A percentile compares a stretch with the other conserved stretches of the same genome.
Conservation (phyloP, 2,888 invertebrate genomes). For the Polyploca ridens region DNA sequence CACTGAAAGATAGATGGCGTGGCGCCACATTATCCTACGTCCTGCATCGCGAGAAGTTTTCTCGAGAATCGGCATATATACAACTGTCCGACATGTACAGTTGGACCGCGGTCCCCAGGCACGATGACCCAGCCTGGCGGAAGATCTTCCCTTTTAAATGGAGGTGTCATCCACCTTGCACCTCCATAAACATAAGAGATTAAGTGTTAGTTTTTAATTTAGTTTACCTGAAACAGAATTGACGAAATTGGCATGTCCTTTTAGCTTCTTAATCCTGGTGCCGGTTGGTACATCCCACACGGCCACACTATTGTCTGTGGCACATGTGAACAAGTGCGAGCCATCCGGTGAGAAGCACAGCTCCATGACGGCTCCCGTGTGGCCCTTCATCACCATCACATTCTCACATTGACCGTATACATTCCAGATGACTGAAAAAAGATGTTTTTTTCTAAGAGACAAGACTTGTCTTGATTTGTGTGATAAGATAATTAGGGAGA, state of each 20-base stretch:
- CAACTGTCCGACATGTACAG: too few species aligned
- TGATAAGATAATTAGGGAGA: too few species aligned
- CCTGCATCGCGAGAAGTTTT: too few species aligned
- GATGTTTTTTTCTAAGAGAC: not conserved
- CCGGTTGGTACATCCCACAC: constrained; percentile 98
- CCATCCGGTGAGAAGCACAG: constrained; percentile 95
- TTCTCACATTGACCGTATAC: constrained; percentile 99
- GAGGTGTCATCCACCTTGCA: too few species aligned
- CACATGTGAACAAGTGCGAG: constrained; percentile 93
- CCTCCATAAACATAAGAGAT: too few species aligned
- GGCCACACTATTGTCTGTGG: constrained; percentile 97
- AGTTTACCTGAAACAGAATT: constrained; percentile 86
- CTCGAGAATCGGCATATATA: too few species aligned
- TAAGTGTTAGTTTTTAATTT: not conserved
- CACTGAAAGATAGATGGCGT: too few species aligned
- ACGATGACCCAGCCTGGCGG: too few species aligned
- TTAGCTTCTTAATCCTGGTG: constrained; percentile 94
- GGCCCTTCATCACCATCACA: constrained; percentile 95
- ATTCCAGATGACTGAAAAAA: constrained; percentile 93
- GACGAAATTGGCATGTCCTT: constrained; percentile 91
- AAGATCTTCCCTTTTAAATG: too few species aligned
- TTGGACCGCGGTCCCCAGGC: too few species aligned
- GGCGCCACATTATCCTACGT: too few species aligned
- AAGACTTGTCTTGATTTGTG: too few species aligned
- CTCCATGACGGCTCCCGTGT: constrained; percentile 98